These are phyloP conservation scores for Poeciliopsis paucimaculata DNA, from an alignment of 2,797 vertebrate species.

Conservation along the genomic window DNA sequence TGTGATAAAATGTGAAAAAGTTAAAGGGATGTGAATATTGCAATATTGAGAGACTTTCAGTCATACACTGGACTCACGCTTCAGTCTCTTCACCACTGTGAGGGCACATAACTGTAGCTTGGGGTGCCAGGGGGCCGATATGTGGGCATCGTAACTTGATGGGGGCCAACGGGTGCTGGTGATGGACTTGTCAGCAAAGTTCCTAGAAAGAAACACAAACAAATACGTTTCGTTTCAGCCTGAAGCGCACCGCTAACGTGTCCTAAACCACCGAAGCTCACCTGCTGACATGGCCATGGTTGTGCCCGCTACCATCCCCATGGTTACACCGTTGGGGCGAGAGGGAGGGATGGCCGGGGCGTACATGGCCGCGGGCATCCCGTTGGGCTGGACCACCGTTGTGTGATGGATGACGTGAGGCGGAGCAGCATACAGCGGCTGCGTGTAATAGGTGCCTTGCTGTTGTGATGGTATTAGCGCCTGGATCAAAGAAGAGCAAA, in stretches of 20 bases:
- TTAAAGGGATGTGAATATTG: background rate
- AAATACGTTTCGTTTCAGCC: background rate
- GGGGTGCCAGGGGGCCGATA: conserved; percentile 94
- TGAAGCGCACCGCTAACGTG: background rate
- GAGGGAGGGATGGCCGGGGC: conserved; percentile 86
- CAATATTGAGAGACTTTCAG: background rate
- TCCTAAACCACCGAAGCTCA: conserved; percentile 56
- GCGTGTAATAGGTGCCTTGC: conserved; percentile 97
- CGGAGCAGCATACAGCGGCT: conserved; percentile 95
- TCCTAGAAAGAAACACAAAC: conserved; percentile 78
- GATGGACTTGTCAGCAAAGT: conserved; percentile 96
- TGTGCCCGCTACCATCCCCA: conserved; percentile 98
- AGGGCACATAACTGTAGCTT: conserved; percentile 98
- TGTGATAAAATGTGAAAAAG: background rate
- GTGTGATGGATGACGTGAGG: conserved; percentile 99
- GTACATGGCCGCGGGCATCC: conserved; percentile 96
- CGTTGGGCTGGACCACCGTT: conserved; percentile 98
- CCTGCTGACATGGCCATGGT: conserved; percentile 99
- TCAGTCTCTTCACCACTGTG: conserved; percentile 93
- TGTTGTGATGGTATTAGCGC: conserved; percentile 78
- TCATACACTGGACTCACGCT: conserved; percentile 81
- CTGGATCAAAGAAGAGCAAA: conserved; percentile 31
- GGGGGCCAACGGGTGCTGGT: conserved; percentile 90
- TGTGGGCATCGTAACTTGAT: conserved; percentile 93
- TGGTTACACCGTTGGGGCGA: conserved; percentile 88